phyloP scores from a whole-genome alignment of 2,888 invertebrate genomes.

The Theretra japonica region DNA sequence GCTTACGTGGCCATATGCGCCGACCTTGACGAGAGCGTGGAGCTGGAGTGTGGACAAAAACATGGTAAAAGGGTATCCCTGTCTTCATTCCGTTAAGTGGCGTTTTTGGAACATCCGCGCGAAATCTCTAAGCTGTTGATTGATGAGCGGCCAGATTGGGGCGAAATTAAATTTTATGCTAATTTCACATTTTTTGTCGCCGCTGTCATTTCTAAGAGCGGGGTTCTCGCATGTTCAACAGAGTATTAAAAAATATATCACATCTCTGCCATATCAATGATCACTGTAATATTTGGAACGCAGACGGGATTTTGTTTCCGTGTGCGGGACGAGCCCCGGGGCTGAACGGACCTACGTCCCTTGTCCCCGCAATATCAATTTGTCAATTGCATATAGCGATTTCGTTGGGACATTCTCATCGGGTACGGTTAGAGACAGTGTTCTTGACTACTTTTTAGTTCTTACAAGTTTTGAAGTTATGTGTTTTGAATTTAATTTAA shows the following conservation, averaged over 20 bases:
- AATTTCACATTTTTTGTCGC: slow-evolving; percentile 16
- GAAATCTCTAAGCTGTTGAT: slow-evolving; percentile 18
- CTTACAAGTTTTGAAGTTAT: too few relatives aligned
- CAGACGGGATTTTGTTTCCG: too few relatives aligned
- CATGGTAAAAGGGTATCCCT: slow-evolving; percentile 1
- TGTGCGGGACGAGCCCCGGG: too few relatives aligned
- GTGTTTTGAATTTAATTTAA: too few relatives aligned
- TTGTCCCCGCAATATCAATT: too few relatives aligned
- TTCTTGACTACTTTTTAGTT: too few relatives aligned
- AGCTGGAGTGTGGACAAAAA: not conserved
- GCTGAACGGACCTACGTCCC: too few relatives aligned
- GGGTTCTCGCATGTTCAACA: not conserved
- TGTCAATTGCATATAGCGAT: too few relatives aligned
- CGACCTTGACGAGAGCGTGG: not conserved
- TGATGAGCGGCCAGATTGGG: not conserved
- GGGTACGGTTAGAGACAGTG: too few relatives aligned
- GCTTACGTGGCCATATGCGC: not conserved
- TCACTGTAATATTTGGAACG: too few relatives aligned
- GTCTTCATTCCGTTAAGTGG: not conserved
- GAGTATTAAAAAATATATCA: not conserved
- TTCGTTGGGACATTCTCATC: too few relatives aligned
- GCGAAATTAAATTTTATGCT: slow-evolving; percentile 19
- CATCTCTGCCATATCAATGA: not conserved
- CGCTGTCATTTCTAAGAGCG: not conserved
- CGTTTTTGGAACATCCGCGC: slow-evolving; percentile 7